A percentile compares a stretch with the other conserved stretches of the same genome.
phyloP scores from a whole-genome alignment of 1,140 invertebrate genomes.

The Wasmannia auropunctata region DNA sequence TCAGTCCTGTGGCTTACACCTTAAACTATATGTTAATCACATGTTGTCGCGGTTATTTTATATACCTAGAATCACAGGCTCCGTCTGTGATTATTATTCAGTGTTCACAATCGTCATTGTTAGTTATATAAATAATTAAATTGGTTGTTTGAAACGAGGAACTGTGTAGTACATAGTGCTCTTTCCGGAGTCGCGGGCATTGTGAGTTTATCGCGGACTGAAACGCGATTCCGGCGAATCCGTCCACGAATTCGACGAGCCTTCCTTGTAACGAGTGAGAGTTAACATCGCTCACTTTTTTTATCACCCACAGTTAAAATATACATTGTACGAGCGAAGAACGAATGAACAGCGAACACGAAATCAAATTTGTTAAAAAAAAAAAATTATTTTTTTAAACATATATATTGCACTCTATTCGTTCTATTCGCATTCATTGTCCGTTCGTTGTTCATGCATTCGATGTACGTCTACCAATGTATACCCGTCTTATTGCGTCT shows the following conservation, averaged over 20 bases:
- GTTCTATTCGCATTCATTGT: background rate
- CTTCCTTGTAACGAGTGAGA: background rate
- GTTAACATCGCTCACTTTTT: background rate
- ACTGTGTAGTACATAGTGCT: constrained; percentile 75
- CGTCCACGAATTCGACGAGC: background rate
- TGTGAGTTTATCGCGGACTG: background rate
- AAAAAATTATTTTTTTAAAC: background rate
- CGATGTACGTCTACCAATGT: background rate
- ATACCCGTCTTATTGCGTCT: constrained; percentile 1
- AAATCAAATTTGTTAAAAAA: background rate
- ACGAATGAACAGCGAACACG: constrained; percentile 23
- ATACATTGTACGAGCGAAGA: background rate
- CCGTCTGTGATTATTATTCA: constrained; percentile 70
- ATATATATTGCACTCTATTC: background rate
- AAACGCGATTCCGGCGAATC: background rate
- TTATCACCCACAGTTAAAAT: constrained; percentile 6
- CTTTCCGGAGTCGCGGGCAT: constrained; percentile 7
- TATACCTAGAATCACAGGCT: constrained; percentile 74
- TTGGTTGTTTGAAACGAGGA: constrained; percentile 81
- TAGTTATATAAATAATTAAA: constrained; percentile 76
- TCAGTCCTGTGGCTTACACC: constrained; percentile 80
- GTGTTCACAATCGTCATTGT: constrained; percentile 50
- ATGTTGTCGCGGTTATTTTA: constrained; percentile 56
- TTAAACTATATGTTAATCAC: constrained; percentile 71
- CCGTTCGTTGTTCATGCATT: constrained; percentile 9